These are phyloP conservation scores for Hypomecis atomaria DNA, from an alignment of 2,888 invertebrate species.

Conservation along the genomic window DNA sequence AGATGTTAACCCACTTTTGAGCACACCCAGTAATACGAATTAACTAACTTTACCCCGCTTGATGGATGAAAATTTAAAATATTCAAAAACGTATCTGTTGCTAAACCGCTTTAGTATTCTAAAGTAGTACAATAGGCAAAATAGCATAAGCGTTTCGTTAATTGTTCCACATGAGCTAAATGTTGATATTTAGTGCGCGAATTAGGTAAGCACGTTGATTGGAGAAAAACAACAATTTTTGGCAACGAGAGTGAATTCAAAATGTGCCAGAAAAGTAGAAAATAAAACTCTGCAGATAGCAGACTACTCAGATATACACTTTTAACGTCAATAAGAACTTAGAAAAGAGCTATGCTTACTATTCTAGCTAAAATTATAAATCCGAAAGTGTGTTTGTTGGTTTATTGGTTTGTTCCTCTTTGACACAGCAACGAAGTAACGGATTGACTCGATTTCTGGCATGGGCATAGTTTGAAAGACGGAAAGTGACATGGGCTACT, in stretches of 20 bases:
- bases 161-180: constrained; percentile 15
- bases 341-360: not conserved
- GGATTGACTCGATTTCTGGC: no score
- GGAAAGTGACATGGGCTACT: no score
- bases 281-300: not conserved
- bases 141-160: constrained; percentile 14
- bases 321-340: not conserved
- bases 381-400: no score
- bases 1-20: constrained; percentile 73
- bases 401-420: no score
- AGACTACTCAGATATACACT: not conserved
- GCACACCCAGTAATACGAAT: constrained; percentile 66
- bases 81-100: constrained; percentile 20
- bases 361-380: no score
- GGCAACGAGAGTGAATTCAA: not conserved
- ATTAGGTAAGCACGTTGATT: not conserved
- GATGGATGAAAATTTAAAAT: constrained; percentile 40
- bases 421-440: no score
- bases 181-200: constrained; percentile 13
- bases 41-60: constrained; percentile 62
- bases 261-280: not conserved
- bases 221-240: not conserved
- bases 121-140: constrained; percentile 22
- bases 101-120: not conserved
- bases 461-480: no score